Evolutionary conservation across 2,113 vertebrate species (phyloP), one percentile per base, ranked within the genome.

Genomic region (Amphiprion percula): DNA sequence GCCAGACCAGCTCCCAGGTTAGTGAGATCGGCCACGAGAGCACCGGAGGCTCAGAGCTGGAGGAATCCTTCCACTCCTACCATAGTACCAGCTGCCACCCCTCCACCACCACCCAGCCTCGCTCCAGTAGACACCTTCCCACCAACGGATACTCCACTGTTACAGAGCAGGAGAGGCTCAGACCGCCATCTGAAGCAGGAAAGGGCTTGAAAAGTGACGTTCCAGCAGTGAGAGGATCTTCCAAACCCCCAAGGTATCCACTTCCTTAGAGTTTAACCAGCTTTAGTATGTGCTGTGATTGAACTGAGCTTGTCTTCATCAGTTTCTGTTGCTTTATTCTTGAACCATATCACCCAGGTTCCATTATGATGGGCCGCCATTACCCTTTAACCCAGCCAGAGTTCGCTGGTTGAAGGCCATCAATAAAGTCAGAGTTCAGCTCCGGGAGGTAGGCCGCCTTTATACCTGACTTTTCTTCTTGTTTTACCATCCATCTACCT

Each of bases 391-490:
- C 24, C 94, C 95, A 37, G 96, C 97, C 23, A 96, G 96, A 94
- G 91, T 96, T 5, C 95, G 84, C 4, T 99, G 98, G 98, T 94
- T 99, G 78, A 96, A 96, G 94, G 97, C 96, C 74, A 97, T 99
- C 83, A 98, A 93, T 93, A 98, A 97, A 96, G 97, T 99, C 80
- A 94, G 97, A 82, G 91, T 98, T 82, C 96, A 93, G 72, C 95
- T 99, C 39, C 96, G 96, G 21, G 96, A 99, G 98, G 98, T 99
- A 96, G 86, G 95, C 77, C 16, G 68, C 9, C 8, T 71, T 14
- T 74, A 64, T 55, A 19, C 30, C 52, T 66, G 17, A 47, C 21
- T 52, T 50, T 9, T 56, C 3, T 46, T 65, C 5, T 60, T 28
- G 30, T n/a, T 4, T 28, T 49, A 28, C 10, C 8, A 41, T 41